Percentiles rank a stretch among this genome's conserved stretches.
These are phyloP conservation scores for Notarius lentiginosus DNA, from an alignment of 2,113 vertebrate species.

Conservation along the genomic window DNA sequence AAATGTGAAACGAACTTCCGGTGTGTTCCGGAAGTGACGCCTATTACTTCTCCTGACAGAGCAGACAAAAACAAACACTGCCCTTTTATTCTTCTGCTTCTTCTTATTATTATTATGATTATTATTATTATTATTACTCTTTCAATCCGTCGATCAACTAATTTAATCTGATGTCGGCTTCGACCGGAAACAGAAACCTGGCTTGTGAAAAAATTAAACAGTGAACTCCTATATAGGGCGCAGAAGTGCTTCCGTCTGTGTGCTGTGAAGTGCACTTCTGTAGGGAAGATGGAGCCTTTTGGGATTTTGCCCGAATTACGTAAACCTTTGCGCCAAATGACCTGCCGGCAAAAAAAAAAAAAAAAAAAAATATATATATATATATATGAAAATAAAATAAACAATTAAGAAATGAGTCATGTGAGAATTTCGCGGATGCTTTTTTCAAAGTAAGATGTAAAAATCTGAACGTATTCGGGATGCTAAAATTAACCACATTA, in stretches of 20 bases:
- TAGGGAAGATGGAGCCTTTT: neutral
- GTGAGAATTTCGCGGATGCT: neutral
- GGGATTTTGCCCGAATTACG: constrained; percentile 1
- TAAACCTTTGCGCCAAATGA: constrained; percentile 20
- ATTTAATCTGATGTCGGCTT: neutral
- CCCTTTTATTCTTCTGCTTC: no score
- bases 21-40: constrained; percentile 8
- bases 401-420: neutral
- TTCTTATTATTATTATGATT: neutral
- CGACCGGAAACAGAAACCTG: neutral
- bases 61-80: no score
- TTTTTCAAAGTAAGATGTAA: neutral
- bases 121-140: neutral
- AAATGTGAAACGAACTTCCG: no score
- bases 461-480: neutral
- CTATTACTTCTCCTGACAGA: neutral
- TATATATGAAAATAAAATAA: neutral
- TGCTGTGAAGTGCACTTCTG: constrained; percentile 4
- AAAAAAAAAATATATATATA: neutral
- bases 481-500: neutral
- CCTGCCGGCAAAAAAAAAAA: constrained; percentile 55
- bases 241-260: neutral
- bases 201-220: neutral
- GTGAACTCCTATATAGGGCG: neutral
- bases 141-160: neutral